Percentiles rank a stretch among this genome's conserved stretches.
Evolutionary conservation across 2,113 vertebrate genomes (phyloP).

Genomic region (Rhombomys opimus): DNA sequence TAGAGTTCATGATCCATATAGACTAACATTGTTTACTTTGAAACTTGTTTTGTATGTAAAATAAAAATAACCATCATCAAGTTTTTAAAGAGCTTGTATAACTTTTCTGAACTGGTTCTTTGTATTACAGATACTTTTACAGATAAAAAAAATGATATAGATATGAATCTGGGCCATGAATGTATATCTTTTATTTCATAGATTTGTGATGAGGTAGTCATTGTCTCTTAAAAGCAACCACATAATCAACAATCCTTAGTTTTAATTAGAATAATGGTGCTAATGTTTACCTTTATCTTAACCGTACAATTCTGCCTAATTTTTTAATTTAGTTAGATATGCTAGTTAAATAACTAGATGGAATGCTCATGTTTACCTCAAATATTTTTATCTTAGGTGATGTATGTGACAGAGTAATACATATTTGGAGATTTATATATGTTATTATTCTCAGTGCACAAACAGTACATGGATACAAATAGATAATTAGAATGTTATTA

Average conservation of each 20-base stretch:
- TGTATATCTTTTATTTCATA: constrained; percentile 79
- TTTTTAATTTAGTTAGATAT: constrained; percentile 59
- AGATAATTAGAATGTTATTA: constrained; percentile 35
- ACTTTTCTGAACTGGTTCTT: constrained; percentile 72
- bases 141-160: constrained; percentile 74
- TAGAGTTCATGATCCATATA: constrained; percentile 23
- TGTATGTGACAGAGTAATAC: constrained; percentile 7
- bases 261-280: constrained; percentile 82
- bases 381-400: constrained; percentile 51
- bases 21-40: constrained; percentile 43
- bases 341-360: constrained; percentile 20
- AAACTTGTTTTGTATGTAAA: constrained; percentile 42
- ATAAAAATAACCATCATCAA: constrained; percentile 28
- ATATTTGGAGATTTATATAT: constrained; percentile 57
- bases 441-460: constrained; percentile 7
- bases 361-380: constrained; percentile 37
- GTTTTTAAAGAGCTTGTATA: constrained; percentile 61
- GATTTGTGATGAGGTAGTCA: constrained; percentile 76
- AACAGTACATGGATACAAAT: constrained; percentile 9
- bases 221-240: constrained; percentile 82
- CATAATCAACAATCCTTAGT: constrained; percentile 73
- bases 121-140: constrained; percentile 66
- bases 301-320: constrained; percentile 57
- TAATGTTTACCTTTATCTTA: constrained; percentile 73
- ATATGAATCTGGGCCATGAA: constrained; percentile 81